Base-by-base conservation (phyloP, 2,888 invertebrate species). In the Argyra leucocephala region DNA sequence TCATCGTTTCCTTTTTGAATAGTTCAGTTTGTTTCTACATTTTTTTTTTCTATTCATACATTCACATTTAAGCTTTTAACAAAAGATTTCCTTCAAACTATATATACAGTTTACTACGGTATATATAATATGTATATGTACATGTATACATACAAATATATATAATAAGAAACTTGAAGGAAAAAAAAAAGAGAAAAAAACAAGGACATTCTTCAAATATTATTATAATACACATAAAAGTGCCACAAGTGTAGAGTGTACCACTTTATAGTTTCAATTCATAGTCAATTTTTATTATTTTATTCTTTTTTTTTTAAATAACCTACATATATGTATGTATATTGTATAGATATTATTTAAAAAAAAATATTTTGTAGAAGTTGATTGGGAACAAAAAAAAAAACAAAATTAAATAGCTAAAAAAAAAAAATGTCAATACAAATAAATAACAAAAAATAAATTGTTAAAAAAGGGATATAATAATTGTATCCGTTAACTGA, bases 151-250 rank as follows among this genome's bases (percentile, higher is more conserved):
- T 15, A 37, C 15, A 37, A 9, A 37, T 37, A 26, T 37, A 37
- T 37, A 3, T 9, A 10, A 31, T 31, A 31, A 31, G 31, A 37
- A 37, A 37, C 12, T 37, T 37, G 31, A 31, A 37, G 37, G 7
- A 6, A 26, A 6, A 26, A 6, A 26, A 4, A 26, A 31, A 10
- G 1, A 10, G 31, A 31, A 6, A 26, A 26, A 31, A 48, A 48
- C 48, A 48, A 48, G 48, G 48, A 48, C 48, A 48, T 48, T 48
- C 48, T 48, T 48, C 15, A 48, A 48, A 48, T 48, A 48, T 48
- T 48, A 15, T 48, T 48, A 48, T 48, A 48, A 48, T 15, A 48
- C n/a, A 48, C 18, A 48, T 48, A 15, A 48, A 15, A 48, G 48
- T 48, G 48, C 48, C 48, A 15, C 48, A 37, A 37, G 37, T 48